phyloP scores from a whole-genome alignment of 1,140 invertebrate genomes.

The Tetramorium simillimum region DNA sequence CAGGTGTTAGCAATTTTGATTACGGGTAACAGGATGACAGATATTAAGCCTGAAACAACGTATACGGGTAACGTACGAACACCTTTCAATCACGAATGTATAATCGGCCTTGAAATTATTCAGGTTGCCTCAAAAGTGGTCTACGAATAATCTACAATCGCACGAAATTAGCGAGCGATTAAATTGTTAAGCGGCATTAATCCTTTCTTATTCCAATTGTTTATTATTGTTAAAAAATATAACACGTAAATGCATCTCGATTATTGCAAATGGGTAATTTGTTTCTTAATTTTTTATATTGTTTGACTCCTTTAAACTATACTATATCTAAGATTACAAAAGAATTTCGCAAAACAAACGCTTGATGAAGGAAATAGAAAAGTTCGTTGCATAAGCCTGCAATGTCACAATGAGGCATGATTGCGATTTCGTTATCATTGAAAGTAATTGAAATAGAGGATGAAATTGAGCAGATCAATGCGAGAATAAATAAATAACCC shows the following conservation, averaged over 20 bases:
- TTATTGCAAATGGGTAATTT: not conserved
- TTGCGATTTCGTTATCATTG: not conserved
- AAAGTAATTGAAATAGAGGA: not conserved
- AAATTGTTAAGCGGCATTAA: not conserved
- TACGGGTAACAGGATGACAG: conserved; percentile 24
- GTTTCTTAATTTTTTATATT: not conserved
- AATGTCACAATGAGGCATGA: not conserved
- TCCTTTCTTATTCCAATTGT: not conserved
- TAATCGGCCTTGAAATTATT: conserved; percentile 53
- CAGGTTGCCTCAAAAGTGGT: conserved; percentile 9
- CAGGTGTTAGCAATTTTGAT: conserved; percentile 32
- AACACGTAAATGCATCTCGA: not conserved
- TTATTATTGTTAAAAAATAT: not conserved
- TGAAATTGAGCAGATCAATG: not conserved
- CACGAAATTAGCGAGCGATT: not conserved
- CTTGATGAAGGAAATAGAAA: not conserved
- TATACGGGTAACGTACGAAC: not conserved
- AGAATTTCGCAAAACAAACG: not conserved
- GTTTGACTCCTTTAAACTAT: not conserved
- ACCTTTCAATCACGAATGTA: conserved; percentile 61
- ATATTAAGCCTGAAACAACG: conserved; percentile 33
- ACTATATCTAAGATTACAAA: not conserved
- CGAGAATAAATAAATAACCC: not conserved
- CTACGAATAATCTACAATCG: not conserved
- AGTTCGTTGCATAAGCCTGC: not conserved